These are phyloP conservation scores for Drosophila multiciliata DNA, from an alignment of 2,888 invertebrate species.

Conservation along the genomic window DNA sequence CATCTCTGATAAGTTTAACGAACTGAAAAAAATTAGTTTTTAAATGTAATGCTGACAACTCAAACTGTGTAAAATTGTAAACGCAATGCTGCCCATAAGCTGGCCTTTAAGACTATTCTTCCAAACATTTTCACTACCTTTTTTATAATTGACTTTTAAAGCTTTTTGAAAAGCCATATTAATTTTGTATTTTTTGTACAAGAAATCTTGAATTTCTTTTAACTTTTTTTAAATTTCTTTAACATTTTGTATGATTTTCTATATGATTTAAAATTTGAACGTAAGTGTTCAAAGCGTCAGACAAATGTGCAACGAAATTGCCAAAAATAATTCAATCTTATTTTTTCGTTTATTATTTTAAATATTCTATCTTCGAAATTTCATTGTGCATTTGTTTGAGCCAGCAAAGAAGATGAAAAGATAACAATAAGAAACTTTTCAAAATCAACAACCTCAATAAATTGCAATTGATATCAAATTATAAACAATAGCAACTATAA, in stretches of 20 bases:
- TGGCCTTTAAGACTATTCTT: constrained; percentile 44
- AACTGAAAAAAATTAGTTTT: constrained; percentile 56
- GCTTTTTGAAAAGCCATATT: constrained; percentile 78
- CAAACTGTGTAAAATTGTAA: constrained; percentile 18
- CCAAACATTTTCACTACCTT: constrained; percentile 26
- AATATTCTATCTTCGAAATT: constrained; percentile 39
- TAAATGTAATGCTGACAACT: constrained; percentile 53
- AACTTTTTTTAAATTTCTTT: constrained; percentile 20
- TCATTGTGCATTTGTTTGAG: constrained; percentile 56
- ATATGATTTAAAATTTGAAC: constrained; percentile 34
- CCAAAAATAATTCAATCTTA: not conserved
- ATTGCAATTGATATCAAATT: constrained; percentile 53
- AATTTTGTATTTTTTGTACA: constrained; percentile 46
- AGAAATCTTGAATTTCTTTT: constrained; percentile 32
- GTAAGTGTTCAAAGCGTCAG: constrained; percentile 30
- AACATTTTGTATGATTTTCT: constrained; percentile 14
- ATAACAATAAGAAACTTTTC: constrained; percentile 26
- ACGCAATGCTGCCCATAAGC: constrained; percentile 42
- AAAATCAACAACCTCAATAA: constrained; percentile 23
- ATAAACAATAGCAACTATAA: constrained; percentile 43
- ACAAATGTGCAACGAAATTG: constrained; percentile 54
- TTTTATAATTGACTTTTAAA: constrained; percentile 69
- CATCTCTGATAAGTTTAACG: constrained; percentile 55
- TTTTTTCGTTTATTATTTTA: constrained; percentile 4
- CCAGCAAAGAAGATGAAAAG: constrained; percentile 21